Conservation (phyloP, 2,797 vertebrate genomes). For the Amphiprion clarkii region DNA sequence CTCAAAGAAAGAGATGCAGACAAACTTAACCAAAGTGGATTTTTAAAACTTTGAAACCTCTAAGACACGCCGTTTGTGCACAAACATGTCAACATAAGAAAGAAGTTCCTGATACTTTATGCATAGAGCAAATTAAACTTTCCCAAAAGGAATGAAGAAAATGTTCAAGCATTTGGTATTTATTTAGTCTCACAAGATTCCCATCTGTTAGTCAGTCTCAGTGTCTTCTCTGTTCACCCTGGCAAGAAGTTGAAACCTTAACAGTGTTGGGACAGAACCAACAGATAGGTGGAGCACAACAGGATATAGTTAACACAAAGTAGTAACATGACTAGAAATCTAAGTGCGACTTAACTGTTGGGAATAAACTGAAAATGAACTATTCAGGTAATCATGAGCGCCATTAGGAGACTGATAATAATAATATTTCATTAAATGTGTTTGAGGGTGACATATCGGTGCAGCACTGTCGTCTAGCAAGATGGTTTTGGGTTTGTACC, state of each 20-base stretch:
- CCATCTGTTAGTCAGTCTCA: constrained; percentile 41
- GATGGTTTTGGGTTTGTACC: too few species aligned
- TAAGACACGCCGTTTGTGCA: constrained; percentile 35
- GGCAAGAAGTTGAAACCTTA: constrained; percentile 22
- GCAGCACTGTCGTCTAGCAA: too few species aligned
- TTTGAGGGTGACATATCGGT: too few species aligned
- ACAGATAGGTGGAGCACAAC: background rate
- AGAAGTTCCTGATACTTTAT: constrained; percentile 44
- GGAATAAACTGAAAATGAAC: background rate
- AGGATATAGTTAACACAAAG: background rate
- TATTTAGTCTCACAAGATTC: constrained; percentile 23
- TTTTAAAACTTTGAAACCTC: constrained; percentile 4
- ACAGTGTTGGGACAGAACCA: constrained; percentile 11
- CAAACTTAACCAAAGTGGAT: background rate
- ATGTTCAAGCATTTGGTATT: constrained; percentile 56
- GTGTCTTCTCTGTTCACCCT: constrained; percentile 20
- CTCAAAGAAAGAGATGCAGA: background rate
- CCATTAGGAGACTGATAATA: background rate
- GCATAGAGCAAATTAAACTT: constrained; percentile 42
- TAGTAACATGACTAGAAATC: too few species aligned
- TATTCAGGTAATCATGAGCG: background rate
- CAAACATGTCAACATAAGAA: constrained; percentile 24
- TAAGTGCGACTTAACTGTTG: background rate
- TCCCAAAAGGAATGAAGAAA: constrained; percentile 48
- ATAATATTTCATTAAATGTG: background rate